A percentile compares a stretch with the other conserved stretches of the same genome.
Conservation (phyloP, 35 echinoderm and acorn worm genomes). For the Eucidaris tribuloides region DNA sequence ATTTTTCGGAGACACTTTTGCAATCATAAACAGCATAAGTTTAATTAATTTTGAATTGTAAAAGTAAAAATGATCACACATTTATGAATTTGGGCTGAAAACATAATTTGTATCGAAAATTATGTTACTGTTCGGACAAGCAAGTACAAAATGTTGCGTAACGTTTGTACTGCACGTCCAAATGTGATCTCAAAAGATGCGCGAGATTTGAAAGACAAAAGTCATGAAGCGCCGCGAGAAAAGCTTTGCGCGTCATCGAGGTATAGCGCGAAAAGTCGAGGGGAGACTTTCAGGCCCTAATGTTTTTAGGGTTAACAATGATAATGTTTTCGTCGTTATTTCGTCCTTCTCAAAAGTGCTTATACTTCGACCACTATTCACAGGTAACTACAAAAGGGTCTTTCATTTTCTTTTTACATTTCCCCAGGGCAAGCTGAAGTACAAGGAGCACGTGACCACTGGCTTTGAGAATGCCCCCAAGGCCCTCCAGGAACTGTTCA, state of each 20-base stretch:
- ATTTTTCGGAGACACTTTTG: no score
- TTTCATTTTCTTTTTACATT: not conserved
- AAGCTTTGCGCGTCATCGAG: not conserved
- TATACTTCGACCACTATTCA: not conserved
- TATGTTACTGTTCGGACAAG: no score
- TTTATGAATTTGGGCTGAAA: no score
- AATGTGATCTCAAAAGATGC: no score
- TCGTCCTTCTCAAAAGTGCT: not conserved
- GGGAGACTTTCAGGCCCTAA: not conserved
- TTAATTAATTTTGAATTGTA: no score
- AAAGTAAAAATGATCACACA: no score
- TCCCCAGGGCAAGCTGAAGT: constrained; percentile 52
- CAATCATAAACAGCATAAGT: no score
- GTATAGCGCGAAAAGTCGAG: not conserved
- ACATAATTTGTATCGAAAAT: no score
- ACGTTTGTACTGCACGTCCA: no score
- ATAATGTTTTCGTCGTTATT: not conserved
- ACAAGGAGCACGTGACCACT: constrained; percentile 46
- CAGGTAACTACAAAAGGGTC: not conserved
- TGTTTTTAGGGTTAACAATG: not conserved
- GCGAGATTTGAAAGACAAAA: no score
- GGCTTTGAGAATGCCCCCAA: constrained; percentile 69
- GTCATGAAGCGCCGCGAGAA: not conserved
- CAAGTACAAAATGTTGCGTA: no score
- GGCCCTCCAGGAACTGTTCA: constrained; percentile 56